These are phyloP conservation scores for Lutraria lutraria DNA, from an alignment of 2,888 invertebrate genomes.

Conservation along the genomic window DNA sequence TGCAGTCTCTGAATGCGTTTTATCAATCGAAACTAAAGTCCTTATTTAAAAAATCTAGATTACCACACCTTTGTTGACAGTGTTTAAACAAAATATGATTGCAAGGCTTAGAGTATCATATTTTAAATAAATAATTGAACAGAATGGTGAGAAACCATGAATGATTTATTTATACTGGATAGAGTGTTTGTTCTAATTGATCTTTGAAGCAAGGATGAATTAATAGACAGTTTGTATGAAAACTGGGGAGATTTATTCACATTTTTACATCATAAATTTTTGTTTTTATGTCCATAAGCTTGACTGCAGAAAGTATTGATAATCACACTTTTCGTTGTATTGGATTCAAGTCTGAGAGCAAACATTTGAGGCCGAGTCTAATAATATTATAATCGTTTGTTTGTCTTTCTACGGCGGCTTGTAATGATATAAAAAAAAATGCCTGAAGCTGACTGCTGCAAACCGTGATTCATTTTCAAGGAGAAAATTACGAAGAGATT, in stretches of 20 bases:
- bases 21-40: background rate
- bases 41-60: background rate
- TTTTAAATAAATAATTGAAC: slow-evolving; percentile 35
- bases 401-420: background rate
- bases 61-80: background rate
- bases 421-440: background rate
- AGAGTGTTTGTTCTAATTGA: slow-evolving; percentile 29
- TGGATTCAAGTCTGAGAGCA: background rate
- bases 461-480: background rate
- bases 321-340: background rate
- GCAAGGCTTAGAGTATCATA: background rate
- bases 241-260: slow-evolving; percentile 8
- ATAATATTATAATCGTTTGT: too few relatives aligned
- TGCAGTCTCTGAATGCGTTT: background rate
- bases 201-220: slow-evolving; percentile 11
- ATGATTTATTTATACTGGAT: slow-evolving; percentile 17
- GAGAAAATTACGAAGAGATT: background rate
- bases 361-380: too few relatives aligned
- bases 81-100: background rate
- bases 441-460: background rate
- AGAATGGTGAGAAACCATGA: slow-evolving; percentile 30
- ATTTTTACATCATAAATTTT: slow-evolving; percentile 22
- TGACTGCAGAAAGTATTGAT: background rate
- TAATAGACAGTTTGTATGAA: slow-evolving; percentile 29
- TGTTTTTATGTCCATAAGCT: slow-evolving; percentile 28